A percentile compares a stretch with the other conserved stretches of the same genome.
phyloP scores from a whole-genome alignment of 2,797 vertebrate species.

The Pristis pectinata region DNA sequence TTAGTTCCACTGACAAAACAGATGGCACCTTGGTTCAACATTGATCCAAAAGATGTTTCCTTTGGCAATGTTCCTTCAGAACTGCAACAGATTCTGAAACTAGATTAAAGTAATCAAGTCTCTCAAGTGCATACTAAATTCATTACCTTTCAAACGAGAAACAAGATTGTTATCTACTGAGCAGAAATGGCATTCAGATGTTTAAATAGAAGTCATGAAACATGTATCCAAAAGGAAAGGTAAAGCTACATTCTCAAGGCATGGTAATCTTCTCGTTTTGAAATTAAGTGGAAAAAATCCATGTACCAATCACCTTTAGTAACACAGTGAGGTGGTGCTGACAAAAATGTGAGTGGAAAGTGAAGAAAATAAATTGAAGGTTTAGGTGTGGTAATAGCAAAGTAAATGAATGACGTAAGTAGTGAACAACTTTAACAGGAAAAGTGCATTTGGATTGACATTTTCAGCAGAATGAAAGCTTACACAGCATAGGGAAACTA shows the following conservation, averaged over 20 bases:
- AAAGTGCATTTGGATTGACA: neutral
- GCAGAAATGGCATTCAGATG: no score
- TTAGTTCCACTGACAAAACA: no score
- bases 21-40: no score
- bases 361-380: neutral
- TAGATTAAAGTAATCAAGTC: no score
- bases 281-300: no score
- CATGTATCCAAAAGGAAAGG: no score
- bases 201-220: neutral
- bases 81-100: no score
- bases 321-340: neutral
- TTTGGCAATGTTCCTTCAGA: no score
- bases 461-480: neutral
- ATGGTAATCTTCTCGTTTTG: neutral
- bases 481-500: neutral
- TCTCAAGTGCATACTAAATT: no score
- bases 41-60: no score
- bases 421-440: neutral
- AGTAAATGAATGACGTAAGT: neutral
- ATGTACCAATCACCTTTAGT: neutral
- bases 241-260: neutral
- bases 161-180: neutral
- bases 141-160: neutral
- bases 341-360: neutral
- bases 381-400: neutral